Evolutionary conservation across 2,113 vertebrate genomes (phyloP).

Genomic region (Corynorhinus townsendii): DNA sequence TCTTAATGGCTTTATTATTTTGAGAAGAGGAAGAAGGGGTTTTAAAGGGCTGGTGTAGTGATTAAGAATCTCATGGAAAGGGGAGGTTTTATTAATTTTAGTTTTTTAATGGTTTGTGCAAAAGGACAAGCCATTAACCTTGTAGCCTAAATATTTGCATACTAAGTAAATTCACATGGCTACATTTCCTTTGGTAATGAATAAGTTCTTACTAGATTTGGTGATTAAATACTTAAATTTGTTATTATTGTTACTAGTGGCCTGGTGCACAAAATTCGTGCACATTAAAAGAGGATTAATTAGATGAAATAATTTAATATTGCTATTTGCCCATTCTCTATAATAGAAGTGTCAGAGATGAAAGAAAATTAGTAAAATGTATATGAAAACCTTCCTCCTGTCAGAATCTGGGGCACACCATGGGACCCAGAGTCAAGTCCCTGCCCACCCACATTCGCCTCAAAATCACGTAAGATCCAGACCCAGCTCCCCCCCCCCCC

Average conservation of each 20-base stretch:
- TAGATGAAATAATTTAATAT: too few relatives aligned
- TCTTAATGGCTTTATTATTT: not conserved
- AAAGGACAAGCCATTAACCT: not conserved
- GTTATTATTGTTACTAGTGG: not conserved
- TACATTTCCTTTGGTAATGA: constrained; percentile 7
- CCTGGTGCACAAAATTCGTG: too few relatives aligned
- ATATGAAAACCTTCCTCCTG: too few relatives aligned
- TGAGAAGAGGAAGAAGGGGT: not conserved
- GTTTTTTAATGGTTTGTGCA: not conserved
- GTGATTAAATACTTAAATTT: not conserved
- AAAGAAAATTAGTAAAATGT: too few relatives aligned
- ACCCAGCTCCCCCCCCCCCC: too few relatives aligned
- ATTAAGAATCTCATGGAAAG: not conserved
- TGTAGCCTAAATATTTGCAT: not conserved
- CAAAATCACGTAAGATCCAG: too few relatives aligned
- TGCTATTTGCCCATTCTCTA: too few relatives aligned
- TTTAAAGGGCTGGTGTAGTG: not conserved
- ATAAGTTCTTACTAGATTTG: constrained; percentile 26
- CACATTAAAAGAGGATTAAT: too few relatives aligned
- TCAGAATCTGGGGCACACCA: too few relatives aligned
- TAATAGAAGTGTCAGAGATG: too few relatives aligned
- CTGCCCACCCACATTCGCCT: too few relatives aligned
- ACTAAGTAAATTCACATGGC: constrained; percentile 7
- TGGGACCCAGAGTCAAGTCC: too few relatives aligned
- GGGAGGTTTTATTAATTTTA: not conserved